Conservation (phyloP, 2,888 invertebrate species). For the Papilio demoleus region DNA sequence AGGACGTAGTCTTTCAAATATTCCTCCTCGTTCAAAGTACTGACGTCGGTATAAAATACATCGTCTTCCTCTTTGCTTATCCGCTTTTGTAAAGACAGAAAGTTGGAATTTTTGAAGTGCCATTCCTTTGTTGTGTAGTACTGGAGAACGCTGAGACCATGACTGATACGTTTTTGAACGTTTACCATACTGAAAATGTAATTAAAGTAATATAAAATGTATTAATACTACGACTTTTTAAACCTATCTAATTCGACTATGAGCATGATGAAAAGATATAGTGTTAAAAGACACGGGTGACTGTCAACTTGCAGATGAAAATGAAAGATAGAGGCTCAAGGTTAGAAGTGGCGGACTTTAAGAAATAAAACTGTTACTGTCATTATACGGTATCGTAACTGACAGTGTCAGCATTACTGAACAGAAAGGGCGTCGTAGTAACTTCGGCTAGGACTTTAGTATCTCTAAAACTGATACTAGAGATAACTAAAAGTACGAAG, state of each 20-base stretch:
- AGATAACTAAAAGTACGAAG: no score
- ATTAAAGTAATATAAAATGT: not conserved
- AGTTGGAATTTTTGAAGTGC: slow-evolving; percentile 88
- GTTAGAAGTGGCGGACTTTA: no score
- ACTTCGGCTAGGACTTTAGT: no score
- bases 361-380: no score
- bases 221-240: not conserved
- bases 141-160: slow-evolving; percentile 86
- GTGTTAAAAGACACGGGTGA: not conserved
- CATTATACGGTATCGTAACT: no score
- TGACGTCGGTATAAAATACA: slow-evolving; percentile 83
- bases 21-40: slow-evolving; percentile 58
- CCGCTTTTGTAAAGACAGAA: slow-evolving; percentile 78
- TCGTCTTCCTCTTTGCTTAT: slow-evolving; percentile 83
- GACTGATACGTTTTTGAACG: slow-evolving; percentile 85
- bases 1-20: slow-evolving; percentile 85
- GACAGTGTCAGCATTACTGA: no score
- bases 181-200: slow-evolving; percentile 82
- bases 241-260: not conserved
- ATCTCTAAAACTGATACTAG: no score
- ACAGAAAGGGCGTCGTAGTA: no score
- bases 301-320: no score
- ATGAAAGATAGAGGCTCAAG: no score
- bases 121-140: slow-evolving; percentile 93
- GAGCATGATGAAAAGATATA: no score